phyloP scores from a whole-genome alignment of 2,888 invertebrate genomes.

The Aplocera efformata region DNA sequence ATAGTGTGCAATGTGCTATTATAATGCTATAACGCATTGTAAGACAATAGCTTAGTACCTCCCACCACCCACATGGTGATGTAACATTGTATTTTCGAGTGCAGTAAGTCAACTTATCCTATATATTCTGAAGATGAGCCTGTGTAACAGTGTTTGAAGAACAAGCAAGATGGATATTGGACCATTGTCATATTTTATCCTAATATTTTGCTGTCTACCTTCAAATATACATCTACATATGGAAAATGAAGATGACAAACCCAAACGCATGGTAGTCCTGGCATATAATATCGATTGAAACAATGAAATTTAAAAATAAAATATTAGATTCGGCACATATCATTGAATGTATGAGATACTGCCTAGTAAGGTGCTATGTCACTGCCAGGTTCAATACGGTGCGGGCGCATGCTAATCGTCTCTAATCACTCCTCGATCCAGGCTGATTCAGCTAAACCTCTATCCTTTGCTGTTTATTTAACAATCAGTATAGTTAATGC shows the following conservation, averaged over 20 bases:
- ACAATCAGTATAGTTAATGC: constrained; percentile 71
- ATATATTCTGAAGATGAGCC: too few relatives aligned
- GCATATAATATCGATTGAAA: too few relatives aligned
- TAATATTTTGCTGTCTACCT: too few relatives aligned
- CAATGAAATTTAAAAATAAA: too few relatives aligned
- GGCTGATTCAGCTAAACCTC: constrained; percentile 69
- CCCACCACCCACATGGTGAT: constrained; percentile 70
- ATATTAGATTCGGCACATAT: too few relatives aligned
- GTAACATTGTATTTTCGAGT: constrained; percentile 2
- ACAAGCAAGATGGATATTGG: too few relatives aligned
- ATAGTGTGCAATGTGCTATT: constrained; percentile 74
- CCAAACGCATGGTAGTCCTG: too few relatives aligned
- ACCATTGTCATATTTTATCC: too few relatives aligned
- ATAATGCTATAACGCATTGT: constrained; percentile 72
- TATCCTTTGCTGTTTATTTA: constrained; percentile 73
- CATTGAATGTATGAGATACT: constrained; percentile 5
- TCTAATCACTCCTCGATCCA: constrained; percentile 74
- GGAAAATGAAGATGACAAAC: too few relatives aligned
- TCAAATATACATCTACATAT: too few relatives aligned
- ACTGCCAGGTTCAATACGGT: constrained; percentile 30
- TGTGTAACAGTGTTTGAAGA: too few relatives aligned
- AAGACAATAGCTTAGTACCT: constrained; percentile 72
- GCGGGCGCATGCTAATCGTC: constrained; percentile 71
- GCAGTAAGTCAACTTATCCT: not conserved
- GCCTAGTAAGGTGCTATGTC: not conserved